Evolutionary conservation across 2,113 vertebrate species (phyloP), one percentile per base, ranked within the genome.

Genomic region (Micromys minutus): DNA sequence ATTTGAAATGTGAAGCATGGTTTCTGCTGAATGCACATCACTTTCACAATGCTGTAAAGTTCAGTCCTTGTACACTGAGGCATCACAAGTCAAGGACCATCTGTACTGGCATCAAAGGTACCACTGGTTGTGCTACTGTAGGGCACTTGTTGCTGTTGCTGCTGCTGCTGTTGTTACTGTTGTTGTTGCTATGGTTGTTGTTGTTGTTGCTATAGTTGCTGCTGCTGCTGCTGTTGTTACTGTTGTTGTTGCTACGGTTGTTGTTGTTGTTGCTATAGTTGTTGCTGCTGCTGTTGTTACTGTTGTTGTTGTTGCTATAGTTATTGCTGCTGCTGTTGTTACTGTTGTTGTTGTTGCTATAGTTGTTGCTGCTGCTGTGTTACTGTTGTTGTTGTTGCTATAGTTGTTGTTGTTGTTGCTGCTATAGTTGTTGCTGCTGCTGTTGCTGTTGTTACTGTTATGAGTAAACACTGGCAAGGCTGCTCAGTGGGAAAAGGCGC

Each of bases 41-140:
- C 55, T 57, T 52, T 24, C 16, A n/a, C n/a, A n/a, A 24, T 12
- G 0, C 0, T 52, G 55, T 39, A 17, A 63, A 76, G 36, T 59
- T 10, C 24, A 39, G 67, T 39, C 10, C 42, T 72, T 1, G 3
- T 10, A 52, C 21, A 10, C 16, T 0, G 5, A n/a, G 22, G 50
- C n/a, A 55, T 65, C 50, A 19, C 57, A 24, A 50, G n/a, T 65
- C 87, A 29, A 26, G 34, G 55, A 22, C 31, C 7, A 1, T 50
- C n/a, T 31, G 29, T 5, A 2, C 2, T 13, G 26, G 4, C 11
- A 3, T n/a, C 7, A 42, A 42, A 19, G 24, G 24, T 4, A 45
- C 63, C 7, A 13, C 5, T 26, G 83, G 26, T 26, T 45, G 29
- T 61, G 59, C 59, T 63, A 22, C 0, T 24, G 2, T 11, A 4